A percentile compares a stretch with the other conserved stretches of the same genome.
These are phyloP conservation scores for Clarias macrocephalus DNA, from an alignment of 2,113 vertebrate species.

Conservation along the genomic window DNA sequence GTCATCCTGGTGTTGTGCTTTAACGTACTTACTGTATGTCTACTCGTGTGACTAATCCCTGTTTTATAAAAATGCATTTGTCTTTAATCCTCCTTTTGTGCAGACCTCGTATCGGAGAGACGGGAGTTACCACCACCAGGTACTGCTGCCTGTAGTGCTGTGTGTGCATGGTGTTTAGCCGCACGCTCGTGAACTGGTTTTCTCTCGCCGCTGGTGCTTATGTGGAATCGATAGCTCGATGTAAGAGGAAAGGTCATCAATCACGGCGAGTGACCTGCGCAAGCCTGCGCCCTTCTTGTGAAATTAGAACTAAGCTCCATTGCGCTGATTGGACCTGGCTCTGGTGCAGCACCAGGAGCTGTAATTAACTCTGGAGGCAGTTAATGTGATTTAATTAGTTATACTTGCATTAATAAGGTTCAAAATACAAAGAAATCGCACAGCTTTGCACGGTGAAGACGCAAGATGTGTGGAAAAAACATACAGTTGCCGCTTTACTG, in stretches of 20 bases:
- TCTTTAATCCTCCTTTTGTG: constrained; percentile 61
- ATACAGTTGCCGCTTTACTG: not conserved
- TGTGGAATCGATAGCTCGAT: constrained; percentile 28
- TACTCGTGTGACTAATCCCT: not conserved
- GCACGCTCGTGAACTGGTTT: constrained; percentile 23
- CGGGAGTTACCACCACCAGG: constrained; percentile 79
- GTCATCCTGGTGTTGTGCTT: not conserved
- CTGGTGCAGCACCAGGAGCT: not conserved
- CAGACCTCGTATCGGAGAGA: constrained; percentile 78
- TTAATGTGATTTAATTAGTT: not conserved
- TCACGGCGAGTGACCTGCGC: not conserved
- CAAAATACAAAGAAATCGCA: not conserved
- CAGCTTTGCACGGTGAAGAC: not conserved
- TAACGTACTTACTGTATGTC: not conserved
- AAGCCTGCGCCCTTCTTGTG: not conserved
- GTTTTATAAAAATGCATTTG: constrained; percentile 38
- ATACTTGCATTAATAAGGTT: not conserved
- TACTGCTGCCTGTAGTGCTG: constrained; percentile 55
- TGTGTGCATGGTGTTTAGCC: constrained; percentile 39
- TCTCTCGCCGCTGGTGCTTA: constrained; percentile 8
- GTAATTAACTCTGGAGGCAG: not conserved
- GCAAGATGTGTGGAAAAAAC: not conserved
- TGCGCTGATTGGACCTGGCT: not conserved
- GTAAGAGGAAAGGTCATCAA: constrained; percentile 25
- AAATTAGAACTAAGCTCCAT: constrained; percentile 9